Percentiles rank a stretch among this genome's conserved stretches.
These are phyloP conservation scores for Tiaroga cobitis DNA, from an alignment of 2,797 vertebrate genomes.

Conservation along the genomic window DNA sequence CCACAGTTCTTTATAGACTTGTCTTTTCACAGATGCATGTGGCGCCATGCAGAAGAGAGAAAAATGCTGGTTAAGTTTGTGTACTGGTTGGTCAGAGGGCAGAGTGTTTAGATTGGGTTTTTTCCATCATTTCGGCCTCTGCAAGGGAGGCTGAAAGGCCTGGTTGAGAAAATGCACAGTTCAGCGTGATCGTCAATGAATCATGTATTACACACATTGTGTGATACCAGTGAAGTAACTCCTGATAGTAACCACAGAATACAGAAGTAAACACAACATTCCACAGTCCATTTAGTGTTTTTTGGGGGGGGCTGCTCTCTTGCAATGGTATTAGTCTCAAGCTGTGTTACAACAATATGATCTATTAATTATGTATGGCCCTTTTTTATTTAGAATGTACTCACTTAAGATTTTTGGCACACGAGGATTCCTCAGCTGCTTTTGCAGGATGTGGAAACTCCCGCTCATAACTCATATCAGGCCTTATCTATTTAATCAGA, in stretches of 20 bases:
- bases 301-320: neutral
- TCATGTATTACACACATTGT: neutral
- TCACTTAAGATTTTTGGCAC: slow-evolving; percentile 37
- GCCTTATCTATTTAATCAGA: slow-evolving; percentile 10
- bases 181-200: neutral
- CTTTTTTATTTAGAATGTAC: slow-evolving; percentile 40
- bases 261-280: slow-evolving; percentile 3
- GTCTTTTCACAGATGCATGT: slow-evolving; percentile 69
- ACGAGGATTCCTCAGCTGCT: slow-evolving; percentile 25
- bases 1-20: slow-evolving; percentile 63
- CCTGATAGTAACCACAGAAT: slow-evolving; percentile 1
- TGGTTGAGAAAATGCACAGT: slow-evolving; percentile 30
- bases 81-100: slow-evolving; percentile 43
- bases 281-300: neutral
- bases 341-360: slow-evolving; percentile 33
- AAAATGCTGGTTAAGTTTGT: slow-evolving; percentile 32
- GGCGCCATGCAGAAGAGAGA: slow-evolving; percentile 52
- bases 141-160: slow-evolving; percentile 56
- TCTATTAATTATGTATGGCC: slow-evolving; percentile 31
- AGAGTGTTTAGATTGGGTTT: slow-evolving; percentile 64
- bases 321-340: neutral
- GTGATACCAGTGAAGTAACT: neutral
- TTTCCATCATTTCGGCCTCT: slow-evolving; percentile 63
- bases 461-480: slow-evolving; percentile 32
- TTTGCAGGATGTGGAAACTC: slow-evolving; percentile 44